Percentiles rank a stretch among this genome's conserved stretches.
These are phyloP conservation scores for Tympanuchus pallidicinctus DNA, from an alignment of 2,113 vertebrate genomes.

Conservation along the genomic window DNA sequence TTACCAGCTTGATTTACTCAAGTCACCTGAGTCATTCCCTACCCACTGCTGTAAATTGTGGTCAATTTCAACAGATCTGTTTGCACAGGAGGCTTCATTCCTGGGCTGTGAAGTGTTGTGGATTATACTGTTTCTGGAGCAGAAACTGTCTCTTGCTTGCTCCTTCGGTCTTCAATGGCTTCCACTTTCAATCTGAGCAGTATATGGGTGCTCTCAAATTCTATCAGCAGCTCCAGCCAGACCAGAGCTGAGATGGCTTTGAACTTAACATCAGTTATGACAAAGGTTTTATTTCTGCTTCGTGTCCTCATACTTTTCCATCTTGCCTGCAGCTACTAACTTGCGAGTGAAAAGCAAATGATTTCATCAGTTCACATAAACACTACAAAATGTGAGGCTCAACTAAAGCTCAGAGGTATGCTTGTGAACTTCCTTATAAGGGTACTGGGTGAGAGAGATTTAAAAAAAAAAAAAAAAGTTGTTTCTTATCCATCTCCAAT, in stretches of 20 bases:
- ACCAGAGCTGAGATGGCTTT: not conserved
- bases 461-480: not conserved
- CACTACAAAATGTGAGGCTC: not conserved
- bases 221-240: not conserved
- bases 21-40: not conserved
- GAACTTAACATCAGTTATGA: fast-evolving
- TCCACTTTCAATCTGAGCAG: not conserved
- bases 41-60: not conserved
- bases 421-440: not conserved
- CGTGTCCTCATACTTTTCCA: not conserved
- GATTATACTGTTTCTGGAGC: not conserved
- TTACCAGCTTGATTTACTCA: not conserved
- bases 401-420: not conserved
- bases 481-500: not conserved
- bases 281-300: not conserved
- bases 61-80: not conserved
- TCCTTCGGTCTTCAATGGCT: not conserved
- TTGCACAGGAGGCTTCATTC: not conserved
- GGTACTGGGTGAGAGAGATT: not conserved
- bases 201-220: fast-evolving
- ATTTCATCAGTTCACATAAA: not conserved
- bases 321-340: not conserved
- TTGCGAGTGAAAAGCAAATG: not conserved
- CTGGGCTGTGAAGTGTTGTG: not conserved
- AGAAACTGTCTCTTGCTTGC: not conserved